Conservation (phyloP, 1,140 invertebrate species). For the Triops longicaudatus region DNA sequence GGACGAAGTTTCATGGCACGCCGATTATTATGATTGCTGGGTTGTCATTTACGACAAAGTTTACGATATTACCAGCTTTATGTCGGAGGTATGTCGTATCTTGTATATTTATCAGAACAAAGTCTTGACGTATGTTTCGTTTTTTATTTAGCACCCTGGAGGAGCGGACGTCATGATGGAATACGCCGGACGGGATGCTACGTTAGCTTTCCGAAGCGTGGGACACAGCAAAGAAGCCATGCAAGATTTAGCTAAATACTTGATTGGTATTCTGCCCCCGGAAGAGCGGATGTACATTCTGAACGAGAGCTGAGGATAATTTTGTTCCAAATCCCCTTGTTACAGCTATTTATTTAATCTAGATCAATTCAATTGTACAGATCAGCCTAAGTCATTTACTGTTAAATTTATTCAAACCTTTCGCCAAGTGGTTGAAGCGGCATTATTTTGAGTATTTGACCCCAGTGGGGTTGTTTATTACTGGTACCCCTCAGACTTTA, state of each 20-base stretch:
- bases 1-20: slow-evolving; percentile 47
- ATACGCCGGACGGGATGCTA: slow-evolving; percentile 77
- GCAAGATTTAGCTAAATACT: slow-evolving; percentile 51
- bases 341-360: not conserved
- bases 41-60: slow-evolving; percentile 50
- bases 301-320: not conserved
- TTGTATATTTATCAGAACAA: not conserved
- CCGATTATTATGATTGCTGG: slow-evolving; percentile 46
- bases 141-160: slow-evolving; percentile 62
- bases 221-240: slow-evolving; percentile 60
- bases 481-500: not conserved
- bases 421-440: not conserved
- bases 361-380: not conserved
- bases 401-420: not conserved
- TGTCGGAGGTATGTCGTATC: slow-evolving; percentile 42
- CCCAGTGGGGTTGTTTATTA: slow-evolving; percentile 4
- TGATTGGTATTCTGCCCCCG: slow-evolving; percentile 60
- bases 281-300: slow-evolving; percentile 56
- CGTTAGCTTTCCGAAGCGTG: slow-evolving; percentile 66
- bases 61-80: slow-evolving; percentile 53
- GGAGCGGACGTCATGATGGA: slow-evolving; percentile 75
- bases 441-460: not conserved
- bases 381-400: not conserved
- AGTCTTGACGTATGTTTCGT: slow-evolving; percentile 14
- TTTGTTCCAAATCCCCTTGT: slow-evolving; percentile 19